Percentiles rank a stretch among this genome's conserved stretches.
Evolutionary conservation across 2,888 invertebrate genomes (phyloP).

Genomic region (Xestia sexstrigata): DNA sequence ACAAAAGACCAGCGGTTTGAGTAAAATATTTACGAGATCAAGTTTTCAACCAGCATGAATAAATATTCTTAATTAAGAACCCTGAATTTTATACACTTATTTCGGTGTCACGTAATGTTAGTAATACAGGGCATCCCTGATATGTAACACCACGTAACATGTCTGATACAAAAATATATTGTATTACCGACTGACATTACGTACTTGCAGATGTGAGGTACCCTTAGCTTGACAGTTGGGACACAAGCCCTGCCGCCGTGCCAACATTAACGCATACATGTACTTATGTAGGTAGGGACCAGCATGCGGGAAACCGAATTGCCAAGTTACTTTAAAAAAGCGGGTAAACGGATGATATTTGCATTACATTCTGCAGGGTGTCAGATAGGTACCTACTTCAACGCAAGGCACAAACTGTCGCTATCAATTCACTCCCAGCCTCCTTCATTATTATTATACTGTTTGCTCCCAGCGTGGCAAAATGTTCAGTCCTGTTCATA

Average conservation of each 20-base stretch:
- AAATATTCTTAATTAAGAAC: neutral
- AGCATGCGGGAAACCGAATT: constrained; percentile 39
- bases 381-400: neutral
- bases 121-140: neutral
- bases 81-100: neutral
- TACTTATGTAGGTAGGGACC: constrained; percentile 1
- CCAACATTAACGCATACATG: neutral
- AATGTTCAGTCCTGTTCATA: neutral
- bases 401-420: neutral
- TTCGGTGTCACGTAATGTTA: neutral
- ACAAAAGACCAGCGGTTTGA: no score
- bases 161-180: constrained; percentile 4
- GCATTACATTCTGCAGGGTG: neutral
- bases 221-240: constrained; percentile 17
- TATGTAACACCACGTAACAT: neutral
- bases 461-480: neutral
- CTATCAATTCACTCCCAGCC: neutral
- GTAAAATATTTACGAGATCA: neutral
- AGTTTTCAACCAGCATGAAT: neutral
- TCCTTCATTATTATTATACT: no score
- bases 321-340: neutral
- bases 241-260: constrained; percentile 8
- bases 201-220: constrained; percentile 29
- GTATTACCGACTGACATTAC: constrained; percentile 10
- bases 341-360: neutral